Evolutionary conservation across 2,113 vertebrate species (phyloP).

Genomic region (Bagarius yarrelli): DNA sequence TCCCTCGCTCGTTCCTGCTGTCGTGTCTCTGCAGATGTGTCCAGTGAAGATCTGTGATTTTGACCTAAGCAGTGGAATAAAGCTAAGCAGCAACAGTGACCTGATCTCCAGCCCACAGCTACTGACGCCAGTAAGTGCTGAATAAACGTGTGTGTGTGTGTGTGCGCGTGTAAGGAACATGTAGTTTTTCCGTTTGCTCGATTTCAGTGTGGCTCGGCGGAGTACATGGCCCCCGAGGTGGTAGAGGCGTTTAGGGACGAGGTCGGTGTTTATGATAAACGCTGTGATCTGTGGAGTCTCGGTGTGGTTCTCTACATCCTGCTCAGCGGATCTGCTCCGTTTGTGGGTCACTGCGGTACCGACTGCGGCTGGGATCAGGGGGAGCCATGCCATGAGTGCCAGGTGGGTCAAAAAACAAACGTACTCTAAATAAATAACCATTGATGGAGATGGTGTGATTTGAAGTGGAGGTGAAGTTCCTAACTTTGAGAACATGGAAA

Average conservation of each 20-base stretch:
- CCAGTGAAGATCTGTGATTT: constrained; percentile 97
- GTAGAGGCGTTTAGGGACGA: constrained; percentile 97
- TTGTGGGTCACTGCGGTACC: constrained; percentile 89
- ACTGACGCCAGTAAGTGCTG: constrained; percentile 86
- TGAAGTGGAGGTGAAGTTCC: not conserved
- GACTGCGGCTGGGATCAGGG: constrained; percentile 96
- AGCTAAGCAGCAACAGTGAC: constrained; percentile 91
- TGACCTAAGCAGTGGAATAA: constrained; percentile 93
- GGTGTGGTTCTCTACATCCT: constrained; percentile 97
- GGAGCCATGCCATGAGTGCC: constrained; percentile 89
- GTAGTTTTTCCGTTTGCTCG: fast-evolving
- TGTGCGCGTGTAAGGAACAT: not conserved
- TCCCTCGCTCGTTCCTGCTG: not conserved
- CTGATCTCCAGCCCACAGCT: constrained; percentile 95
- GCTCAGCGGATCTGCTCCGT: constrained; percentile 94
- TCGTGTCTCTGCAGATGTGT: constrained; percentile 75
- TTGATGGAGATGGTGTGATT: not conserved
- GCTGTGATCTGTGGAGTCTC: constrained; percentile 97
- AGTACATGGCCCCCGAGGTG: constrained; percentile 99
- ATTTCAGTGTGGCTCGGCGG: constrained; percentile 88
- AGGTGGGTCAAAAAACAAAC: constrained; percentile 69
- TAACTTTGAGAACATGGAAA: not conserved
- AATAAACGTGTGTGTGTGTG: not conserved
- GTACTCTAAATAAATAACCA: not conserved
- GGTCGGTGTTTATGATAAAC: constrained; percentile 94